Percentiles rank a stretch among this genome's conserved stretches.
Conservation (phyloP, 2,797 vertebrate species). For the Lepidocolaptes lacrymiger region DNA sequence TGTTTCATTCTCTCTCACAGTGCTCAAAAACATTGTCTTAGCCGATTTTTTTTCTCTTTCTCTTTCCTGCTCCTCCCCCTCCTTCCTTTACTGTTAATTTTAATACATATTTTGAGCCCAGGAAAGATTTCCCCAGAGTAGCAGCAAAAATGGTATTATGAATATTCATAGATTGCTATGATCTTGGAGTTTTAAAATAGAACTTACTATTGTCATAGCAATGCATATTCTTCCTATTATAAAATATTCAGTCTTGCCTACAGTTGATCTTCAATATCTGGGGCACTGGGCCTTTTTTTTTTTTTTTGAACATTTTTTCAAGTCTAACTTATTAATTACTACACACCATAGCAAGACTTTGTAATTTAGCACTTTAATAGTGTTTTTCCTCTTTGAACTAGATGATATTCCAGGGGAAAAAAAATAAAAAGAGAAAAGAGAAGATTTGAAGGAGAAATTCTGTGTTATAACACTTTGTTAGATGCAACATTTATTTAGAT, state of each 20-base stretch:
- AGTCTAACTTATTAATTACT: conserved; percentile 19
- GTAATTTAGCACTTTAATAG: conserved; percentile 12
- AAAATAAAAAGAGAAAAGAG: background rate
- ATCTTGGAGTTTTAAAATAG: conserved; percentile 55
- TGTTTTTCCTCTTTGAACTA: background rate
- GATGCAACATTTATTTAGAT: background rate
- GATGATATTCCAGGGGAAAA: background rate
- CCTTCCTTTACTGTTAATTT: background rate
- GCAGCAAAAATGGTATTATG: conserved; percentile 27
- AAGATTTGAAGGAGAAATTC: background rate
- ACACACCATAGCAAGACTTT: background rate
- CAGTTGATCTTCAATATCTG: conserved; percentile 29
- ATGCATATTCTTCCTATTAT: conserved; percentile 17
- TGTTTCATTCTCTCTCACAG: background rate
- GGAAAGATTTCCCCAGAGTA: conserved; percentile 42
- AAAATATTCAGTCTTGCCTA: conserved; percentile 20
- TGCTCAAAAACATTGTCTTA: background rate
- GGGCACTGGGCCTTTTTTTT: background rate
- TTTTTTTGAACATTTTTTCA: background rate
- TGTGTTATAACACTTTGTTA: background rate
- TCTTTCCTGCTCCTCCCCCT: rapidly evolving
- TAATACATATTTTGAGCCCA: conserved; percentile 39
- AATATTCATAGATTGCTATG: conserved; percentile 46
- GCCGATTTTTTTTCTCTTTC: background rate
- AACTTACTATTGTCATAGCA: conserved; percentile 2